Percentiles rank a stretch among this genome's conserved stretches.
Conservation (phyloP, 2,113 vertebrate species). For the Lontra canadensis region DNA sequence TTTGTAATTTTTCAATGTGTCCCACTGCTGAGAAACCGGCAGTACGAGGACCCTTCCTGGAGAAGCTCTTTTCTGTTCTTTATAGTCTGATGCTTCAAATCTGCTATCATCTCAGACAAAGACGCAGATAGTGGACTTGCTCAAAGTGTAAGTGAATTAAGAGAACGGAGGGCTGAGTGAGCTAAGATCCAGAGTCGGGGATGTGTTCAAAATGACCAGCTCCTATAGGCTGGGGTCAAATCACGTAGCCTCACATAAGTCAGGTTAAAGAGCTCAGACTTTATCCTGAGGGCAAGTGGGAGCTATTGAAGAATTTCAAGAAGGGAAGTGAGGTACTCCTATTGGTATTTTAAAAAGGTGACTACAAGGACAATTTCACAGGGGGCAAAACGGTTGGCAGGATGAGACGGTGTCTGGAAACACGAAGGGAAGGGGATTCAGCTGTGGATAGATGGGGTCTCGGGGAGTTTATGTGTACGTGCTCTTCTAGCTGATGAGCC, state of each 20-base stretch:
- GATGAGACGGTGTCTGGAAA: background rate
- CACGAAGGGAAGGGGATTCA: background rate
- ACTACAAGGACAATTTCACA: background rate
- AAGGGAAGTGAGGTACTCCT: background rate
- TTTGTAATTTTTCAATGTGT: background rate
- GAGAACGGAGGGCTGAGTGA: background rate
- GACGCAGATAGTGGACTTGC: background rate
- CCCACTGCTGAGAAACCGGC: background rate
- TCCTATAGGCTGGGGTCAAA: background rate
- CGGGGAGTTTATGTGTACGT: rapidly evolving
- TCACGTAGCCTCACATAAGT: rapidly evolving
- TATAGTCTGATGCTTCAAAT: background rate
- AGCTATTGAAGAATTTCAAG: background rate
- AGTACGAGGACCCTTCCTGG: background rate
- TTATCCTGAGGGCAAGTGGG: background rate
- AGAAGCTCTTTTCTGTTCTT: background rate
- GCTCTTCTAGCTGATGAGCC: background rate
- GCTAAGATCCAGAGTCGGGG: background rate
- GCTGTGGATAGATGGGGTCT: background rate
- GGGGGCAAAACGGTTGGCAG: background rate
- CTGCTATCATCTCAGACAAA: background rate
- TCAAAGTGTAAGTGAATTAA: background rate
- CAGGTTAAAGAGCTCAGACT: background rate
- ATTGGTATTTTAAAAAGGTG: background rate
- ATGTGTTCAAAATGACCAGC: background rate